phyloP scores from a whole-genome alignment of 2,797 vertebrate species.

The Rousettus madagascariensis region DNA sequence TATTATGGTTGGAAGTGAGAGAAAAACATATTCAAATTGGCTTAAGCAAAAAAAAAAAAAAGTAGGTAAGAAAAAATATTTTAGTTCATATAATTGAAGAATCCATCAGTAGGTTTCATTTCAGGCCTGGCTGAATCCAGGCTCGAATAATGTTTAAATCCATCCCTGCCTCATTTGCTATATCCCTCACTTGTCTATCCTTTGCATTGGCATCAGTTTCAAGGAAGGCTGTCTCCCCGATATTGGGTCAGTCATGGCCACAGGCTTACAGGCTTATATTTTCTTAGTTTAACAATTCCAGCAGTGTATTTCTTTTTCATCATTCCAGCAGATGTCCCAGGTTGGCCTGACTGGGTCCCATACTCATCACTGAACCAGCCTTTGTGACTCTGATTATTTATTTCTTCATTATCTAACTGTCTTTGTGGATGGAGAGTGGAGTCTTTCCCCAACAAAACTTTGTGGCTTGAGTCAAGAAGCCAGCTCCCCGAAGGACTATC shows the following conservation, averaged over 20 bases:
- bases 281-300: background rate
- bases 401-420: background rate
- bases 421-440: background rate
- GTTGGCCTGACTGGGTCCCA: background rate
- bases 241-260: background rate
- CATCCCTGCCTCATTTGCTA: fast-evolving
- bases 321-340: background rate
- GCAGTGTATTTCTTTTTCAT: background rate
- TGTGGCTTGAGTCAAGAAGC: background rate
- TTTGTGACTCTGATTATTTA: background rate
- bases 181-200: background rate
- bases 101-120: background rate
- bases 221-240: background rate
- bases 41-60: background rate
- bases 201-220: background rate
- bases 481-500: background rate
- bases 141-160: background rate
- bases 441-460: background rate
- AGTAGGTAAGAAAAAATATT: background rate
- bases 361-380: background rate
- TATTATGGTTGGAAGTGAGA: background rate
- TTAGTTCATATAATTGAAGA: background rate
- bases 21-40: background rate
- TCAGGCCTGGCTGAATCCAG: background rate
- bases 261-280: background rate